Evolutionary conservation across 2,888 invertebrate genomes (phyloP).

Genomic region (Drosophila sordidula): DNA sequence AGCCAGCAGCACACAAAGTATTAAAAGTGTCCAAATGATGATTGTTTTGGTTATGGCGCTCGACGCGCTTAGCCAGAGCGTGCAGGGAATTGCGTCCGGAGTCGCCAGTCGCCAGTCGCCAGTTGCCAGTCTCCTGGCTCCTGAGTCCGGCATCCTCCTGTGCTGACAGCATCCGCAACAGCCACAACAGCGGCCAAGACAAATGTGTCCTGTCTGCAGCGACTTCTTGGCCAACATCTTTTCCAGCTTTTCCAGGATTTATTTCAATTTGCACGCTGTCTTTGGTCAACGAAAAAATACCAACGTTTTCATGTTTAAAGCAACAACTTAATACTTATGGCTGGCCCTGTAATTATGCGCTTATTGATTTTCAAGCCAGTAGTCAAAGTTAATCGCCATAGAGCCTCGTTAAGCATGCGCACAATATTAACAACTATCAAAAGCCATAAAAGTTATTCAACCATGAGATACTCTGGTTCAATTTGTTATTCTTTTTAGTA

Average conservation of each 20-base stretch:
- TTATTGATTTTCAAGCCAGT: constrained; percentile 67
- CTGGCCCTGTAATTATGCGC: constrained; percentile 61
- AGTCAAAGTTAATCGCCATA: constrained; percentile 54
- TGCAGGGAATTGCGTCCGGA: constrained; percentile 59
- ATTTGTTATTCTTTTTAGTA: not conserved
- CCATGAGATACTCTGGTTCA: constrained; percentile 13
- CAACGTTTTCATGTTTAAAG: constrained; percentile 33
- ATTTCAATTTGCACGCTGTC: constrained; percentile 66
- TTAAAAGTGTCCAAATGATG: constrained; percentile 84
- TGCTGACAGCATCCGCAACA: constrained; percentile 38
- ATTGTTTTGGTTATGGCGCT: constrained; percentile 82
- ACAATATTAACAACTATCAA: constrained; percentile 2
- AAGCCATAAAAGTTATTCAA: not conserved
- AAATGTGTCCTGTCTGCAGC: constrained; percentile 53
- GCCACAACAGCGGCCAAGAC: constrained; percentile 43
- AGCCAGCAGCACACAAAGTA: constrained; percentile 71
- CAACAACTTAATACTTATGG: constrained; percentile 23
- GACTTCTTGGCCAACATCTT: constrained; percentile 24
- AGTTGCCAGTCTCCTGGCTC: not conserved
- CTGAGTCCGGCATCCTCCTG: constrained; percentile 9
- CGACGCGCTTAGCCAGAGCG: constrained; percentile 51
- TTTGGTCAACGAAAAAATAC: constrained; percentile 4
- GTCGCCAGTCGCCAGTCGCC: not conserved
- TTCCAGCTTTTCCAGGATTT: constrained; percentile 55
- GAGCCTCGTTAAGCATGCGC: constrained; percentile 56